phyloP scores from a whole-genome alignment of 2,113 vertebrate genomes.

The Heliornis fulica region DNA sequence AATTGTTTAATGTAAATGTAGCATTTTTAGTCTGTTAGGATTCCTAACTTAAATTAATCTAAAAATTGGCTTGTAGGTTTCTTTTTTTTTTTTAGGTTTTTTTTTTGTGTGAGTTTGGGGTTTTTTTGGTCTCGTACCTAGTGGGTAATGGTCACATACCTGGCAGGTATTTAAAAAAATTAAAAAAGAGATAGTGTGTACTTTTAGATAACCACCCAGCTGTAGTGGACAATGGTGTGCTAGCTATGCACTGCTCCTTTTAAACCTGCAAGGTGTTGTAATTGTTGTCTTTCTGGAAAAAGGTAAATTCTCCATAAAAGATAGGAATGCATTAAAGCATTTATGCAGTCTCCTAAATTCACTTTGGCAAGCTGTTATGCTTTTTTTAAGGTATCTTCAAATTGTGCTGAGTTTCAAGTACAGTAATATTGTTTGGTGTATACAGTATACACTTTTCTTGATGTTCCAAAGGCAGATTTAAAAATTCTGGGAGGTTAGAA shows the following conservation, averaged over 20 bases:
- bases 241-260: background rate
- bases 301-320: background rate
- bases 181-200: background rate
- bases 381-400: background rate
- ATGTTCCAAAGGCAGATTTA: background rate
- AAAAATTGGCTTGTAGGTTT: background rate
- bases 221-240: background rate
- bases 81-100: background rate
- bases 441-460: background rate
- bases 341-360: background rate
- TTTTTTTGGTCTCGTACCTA: background rate
- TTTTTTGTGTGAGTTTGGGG: background rate
- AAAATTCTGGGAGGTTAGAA: background rate
- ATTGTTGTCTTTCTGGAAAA: background rate
- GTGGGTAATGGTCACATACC: background rate
- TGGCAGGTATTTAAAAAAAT: background rate
- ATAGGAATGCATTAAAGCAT: background rate
- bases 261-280: background rate
- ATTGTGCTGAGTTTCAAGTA: background rate
- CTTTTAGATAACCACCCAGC: background rate
- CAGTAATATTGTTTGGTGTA: background rate
- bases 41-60: background rate
- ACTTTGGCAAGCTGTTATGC: background rate
- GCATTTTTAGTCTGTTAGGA: background rate
- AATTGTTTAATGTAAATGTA: background rate